phyloP scores from a whole-genome alignment of 2,888 invertebrate species.

The Macrophya alboannulata region DNA sequence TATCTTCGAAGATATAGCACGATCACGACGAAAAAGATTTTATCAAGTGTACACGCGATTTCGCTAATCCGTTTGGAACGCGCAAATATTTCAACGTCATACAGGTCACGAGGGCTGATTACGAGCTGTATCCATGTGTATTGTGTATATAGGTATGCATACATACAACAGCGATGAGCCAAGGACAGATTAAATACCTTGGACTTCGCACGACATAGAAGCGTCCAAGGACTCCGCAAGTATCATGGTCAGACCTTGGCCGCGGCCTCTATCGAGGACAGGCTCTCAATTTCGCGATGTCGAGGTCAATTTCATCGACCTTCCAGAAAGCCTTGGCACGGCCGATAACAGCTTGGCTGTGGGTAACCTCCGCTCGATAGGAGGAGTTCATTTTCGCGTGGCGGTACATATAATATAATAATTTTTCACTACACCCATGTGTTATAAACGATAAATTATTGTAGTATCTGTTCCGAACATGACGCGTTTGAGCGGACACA shows the following conservation, averaged over 20 bases:
- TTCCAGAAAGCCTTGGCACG: conserved; percentile 1
- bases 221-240: conserved; percentile 29
- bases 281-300: conserved; percentile 35
- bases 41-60: neutral
- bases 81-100: neutral
- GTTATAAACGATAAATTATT: neutral
- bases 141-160: neutral
- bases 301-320: conserved; percentile 48
- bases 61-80: conserved; percentile 3
- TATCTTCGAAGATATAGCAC: neutral
- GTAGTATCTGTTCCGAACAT: neutral
- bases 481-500: no score
- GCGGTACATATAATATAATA: neutral
- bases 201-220: conserved; percentile 6
- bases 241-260: conserved; percentile 50
- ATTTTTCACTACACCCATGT: neutral
- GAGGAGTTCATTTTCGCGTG: no score
- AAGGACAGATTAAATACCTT: conserved; percentile 45
- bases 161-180: conserved; percentile 10
- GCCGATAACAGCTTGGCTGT: conserved; percentile 32
- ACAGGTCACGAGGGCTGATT: conserved; percentile 7
- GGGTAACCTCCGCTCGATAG: neutral
- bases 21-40: neutral
- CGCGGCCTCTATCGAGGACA: conserved; percentile 42
- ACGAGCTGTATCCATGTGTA: neutral